phyloP scores from a whole-genome alignment of 2,888 invertebrate species.

The Eurytoma adleriae region DNA sequence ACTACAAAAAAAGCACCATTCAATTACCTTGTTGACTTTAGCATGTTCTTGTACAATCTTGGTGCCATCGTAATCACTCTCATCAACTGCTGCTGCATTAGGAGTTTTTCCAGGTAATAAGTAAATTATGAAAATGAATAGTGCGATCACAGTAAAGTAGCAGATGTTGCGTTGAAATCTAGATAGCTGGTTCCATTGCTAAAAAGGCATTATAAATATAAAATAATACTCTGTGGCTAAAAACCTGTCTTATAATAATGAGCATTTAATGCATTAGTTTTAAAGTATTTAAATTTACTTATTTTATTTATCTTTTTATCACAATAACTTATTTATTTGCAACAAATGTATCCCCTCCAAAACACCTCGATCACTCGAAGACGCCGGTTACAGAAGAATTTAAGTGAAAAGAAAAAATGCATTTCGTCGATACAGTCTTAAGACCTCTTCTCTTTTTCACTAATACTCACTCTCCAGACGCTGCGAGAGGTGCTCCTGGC shows the following conservation, averaged over 20 bases:
- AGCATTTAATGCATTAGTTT: background rate
- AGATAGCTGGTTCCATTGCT: constrained; percentile 93
- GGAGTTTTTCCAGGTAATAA: constrained; percentile 78
- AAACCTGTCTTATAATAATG: background rate
- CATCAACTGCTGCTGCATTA: constrained; percentile 69
- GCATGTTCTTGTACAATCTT: constrained; percentile 64
- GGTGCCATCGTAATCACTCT: constrained; percentile 66
- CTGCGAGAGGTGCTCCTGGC: constrained; percentile 71
- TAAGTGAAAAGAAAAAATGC: background rate
- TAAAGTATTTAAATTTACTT: no score
- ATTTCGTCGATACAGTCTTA: background rate
- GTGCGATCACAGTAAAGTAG: constrained; percentile 80
- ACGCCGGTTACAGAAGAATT: no score
- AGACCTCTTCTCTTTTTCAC: background rate
- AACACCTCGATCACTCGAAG: no score
- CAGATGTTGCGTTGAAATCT: constrained; percentile 88
- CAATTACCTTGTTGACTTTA: constrained; percentile 64
- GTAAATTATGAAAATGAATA: constrained; percentile 80
- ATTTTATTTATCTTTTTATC: no score
- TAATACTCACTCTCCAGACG: constrained; percentile 74
- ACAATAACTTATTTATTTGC: no score
- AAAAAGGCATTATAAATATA: constrained; percentile 70
- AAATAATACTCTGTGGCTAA: background rate
- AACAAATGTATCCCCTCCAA: no score
- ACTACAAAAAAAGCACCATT: background rate